Conservation (phyloP, 2,797 vertebrate species). For the Meda fulgida region DNA sequence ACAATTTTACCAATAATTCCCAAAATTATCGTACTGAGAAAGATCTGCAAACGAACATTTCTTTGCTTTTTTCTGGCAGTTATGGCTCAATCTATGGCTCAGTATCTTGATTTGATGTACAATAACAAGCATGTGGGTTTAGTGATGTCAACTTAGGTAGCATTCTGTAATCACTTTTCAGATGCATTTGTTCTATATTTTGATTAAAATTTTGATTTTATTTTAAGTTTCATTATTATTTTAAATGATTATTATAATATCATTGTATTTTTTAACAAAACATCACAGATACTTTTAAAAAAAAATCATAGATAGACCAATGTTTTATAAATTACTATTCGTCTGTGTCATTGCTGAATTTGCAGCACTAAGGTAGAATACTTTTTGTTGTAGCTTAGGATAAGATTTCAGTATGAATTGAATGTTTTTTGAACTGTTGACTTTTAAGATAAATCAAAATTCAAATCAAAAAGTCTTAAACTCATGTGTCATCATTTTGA, state of each 20-base stretch:
- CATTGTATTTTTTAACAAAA: background rate
- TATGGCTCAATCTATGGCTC: background rate
- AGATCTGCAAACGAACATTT: background rate
- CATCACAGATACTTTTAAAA: background rate
- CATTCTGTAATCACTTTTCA: background rate
- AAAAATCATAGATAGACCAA: background rate
- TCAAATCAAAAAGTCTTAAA: background rate
- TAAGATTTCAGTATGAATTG: background rate
- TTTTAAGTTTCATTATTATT: background rate
- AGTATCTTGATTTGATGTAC: background rate
- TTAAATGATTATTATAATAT: background rate
- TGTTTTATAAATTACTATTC: background rate
- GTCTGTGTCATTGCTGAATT: background rate
- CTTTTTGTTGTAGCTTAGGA: background rate
- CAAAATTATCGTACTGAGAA: background rate
- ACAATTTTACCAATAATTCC: background rate
- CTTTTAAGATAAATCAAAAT: background rate
- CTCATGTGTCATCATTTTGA: background rate
- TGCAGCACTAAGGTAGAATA: background rate
- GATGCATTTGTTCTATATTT: background rate
- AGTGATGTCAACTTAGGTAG: background rate
- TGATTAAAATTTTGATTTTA: background rate
- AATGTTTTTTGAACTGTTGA: background rate
- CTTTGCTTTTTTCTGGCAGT: background rate
- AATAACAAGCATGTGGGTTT: background rate